These are phyloP conservation scores for Rotaria macrura DNA, from an alignment of 2,888 invertebrate genomes.

Conservation along the genomic window DNA sequence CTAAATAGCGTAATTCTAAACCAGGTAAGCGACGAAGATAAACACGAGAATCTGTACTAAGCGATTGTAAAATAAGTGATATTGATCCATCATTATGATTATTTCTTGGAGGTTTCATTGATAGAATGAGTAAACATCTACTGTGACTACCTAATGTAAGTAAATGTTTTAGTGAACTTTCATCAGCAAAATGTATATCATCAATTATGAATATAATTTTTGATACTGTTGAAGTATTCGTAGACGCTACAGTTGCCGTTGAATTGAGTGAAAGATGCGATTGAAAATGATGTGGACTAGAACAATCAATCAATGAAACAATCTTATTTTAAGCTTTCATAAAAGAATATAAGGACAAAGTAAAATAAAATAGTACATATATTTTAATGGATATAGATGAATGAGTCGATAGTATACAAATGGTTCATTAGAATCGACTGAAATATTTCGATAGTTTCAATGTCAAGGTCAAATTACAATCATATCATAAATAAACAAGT, in stretches of 20 bases:
- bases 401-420: too few relatives aligned
- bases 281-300: background rate
- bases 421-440: too few relatives aligned
- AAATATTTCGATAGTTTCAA: too few relatives aligned
- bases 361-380: too few relatives aligned
- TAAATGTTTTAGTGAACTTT: constrained; percentile 10
- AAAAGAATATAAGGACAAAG: too few relatives aligned
- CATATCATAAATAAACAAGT: too few relatives aligned
- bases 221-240: background rate
- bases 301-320: background rate
- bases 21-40: background rate
- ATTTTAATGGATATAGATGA: too few relatives aligned
- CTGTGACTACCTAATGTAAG: background rate
- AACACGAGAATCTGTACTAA: background rate
- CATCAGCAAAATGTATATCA: constrained; percentile 15
- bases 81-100: background rate
- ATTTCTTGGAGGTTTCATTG: background rate
- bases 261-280: background rate
- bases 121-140: background rate
- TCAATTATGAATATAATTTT: constrained; percentile 7
- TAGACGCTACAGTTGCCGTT: background rate
- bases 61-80: background rate
- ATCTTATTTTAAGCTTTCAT: too few relatives aligned
- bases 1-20: background rate
- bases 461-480: too few relatives aligned